Conservation (phyloP, 2,797 vertebrate species). For the Steatocranus sp. region DNA sequence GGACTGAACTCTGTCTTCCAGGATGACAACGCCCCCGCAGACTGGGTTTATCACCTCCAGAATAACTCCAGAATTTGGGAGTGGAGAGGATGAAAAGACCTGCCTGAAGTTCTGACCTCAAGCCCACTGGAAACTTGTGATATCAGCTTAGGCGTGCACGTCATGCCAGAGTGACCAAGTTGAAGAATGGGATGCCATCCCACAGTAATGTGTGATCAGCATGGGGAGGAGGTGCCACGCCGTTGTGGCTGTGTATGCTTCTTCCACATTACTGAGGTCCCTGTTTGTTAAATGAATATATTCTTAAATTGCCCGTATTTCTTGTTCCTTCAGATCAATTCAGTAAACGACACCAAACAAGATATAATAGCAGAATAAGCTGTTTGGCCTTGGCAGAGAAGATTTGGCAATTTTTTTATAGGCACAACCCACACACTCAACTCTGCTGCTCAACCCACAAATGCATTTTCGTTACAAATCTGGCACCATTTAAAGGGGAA, state of each 20-base stretch:
- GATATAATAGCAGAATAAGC: background rate
- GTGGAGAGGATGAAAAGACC: background rate
- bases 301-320: background rate
- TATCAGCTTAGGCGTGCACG: background rate
- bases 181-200: background rate
- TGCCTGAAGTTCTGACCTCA: background rate
- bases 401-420: background rate
- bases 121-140: background rate
- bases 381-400: background rate
- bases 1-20: background rate
- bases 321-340: background rate
- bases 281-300: background rate
- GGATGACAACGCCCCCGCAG: background rate
- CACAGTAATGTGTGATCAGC: background rate
- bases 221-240: background rate
- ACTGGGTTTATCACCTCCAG: background rate
- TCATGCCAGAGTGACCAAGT: background rate
- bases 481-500: background rate
- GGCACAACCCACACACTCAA: background rate
- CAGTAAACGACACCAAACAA: background rate
- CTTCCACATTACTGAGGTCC: fast-evolving
- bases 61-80: background rate
- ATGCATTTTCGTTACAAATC: background rate
- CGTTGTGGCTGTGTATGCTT: background rate
- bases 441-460: background rate